Base-by-base conservation (phyloP, 2,888 invertebrate species). In the Agapetus fuscipes region DNA sequence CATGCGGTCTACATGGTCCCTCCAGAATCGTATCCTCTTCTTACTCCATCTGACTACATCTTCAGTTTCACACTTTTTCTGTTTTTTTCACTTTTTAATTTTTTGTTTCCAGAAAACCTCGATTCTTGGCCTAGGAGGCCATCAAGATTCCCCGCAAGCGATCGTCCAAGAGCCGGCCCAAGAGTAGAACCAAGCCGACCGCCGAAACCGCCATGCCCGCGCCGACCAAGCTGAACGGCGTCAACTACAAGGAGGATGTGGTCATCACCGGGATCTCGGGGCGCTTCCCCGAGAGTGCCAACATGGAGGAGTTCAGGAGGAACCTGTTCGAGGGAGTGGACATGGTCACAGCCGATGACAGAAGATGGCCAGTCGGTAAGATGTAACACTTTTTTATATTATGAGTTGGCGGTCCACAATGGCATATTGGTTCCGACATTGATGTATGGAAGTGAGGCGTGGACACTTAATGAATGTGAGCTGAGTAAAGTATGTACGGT, bases 261-360 rank as follows among this genome's bases (percentile, higher is more conserved):
- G 87, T 88, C 53, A 81, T 91, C 55, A 76, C 82, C 33, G 90
- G 91, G 13, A 72, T 90, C 52, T 87, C 89, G 39, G 86, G 84
- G 40, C 82, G 95, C 49, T 74, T 96, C 52, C 97, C 97, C 9
- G 90, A 96, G 66, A 89, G 88, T 48, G 77, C 81, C 53, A 83
- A 73, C 62, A 83, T 97, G 56, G 88, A 88, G 51, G 96, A 97
- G 67, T 96, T 97, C 64, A 84, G 83, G 55, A 76, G 85, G 54
- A 83, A 95, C 61, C 77, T 97, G 37, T 84, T 91, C 61, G 83
- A 83, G 45, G 89, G 90, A 37, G 77, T 90, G 30, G 96, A 97
- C 60, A 80, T 97, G 71, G 83, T 96, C 46, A 94, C 90, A 17
- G 93, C 86, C 51, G 93, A 94, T 59, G 85, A 83, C 50, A 72